Evolutionary conservation across 2,797 vertebrate species (phyloP), one percentile per base, ranked within the genome.

Genomic region (Hybognathus amarus): DNA sequence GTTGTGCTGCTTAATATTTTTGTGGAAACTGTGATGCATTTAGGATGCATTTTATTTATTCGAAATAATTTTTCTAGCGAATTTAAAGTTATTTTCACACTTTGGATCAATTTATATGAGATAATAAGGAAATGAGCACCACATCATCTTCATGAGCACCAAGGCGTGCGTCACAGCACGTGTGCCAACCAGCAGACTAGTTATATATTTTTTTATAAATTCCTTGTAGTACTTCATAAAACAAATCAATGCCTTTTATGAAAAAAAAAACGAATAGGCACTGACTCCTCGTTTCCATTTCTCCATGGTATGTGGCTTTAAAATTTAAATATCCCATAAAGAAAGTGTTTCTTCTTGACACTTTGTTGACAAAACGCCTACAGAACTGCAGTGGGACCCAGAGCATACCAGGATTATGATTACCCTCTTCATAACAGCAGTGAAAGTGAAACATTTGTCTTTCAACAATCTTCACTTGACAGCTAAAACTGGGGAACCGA

Each of bases 401-500:
- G 36, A 61, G 38, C 54, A 33, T 18, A 42, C 22, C 36, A 42
- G 54, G 54, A 77, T 77, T 76, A 61, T 2, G n/a, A 76, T 76
- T 76, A 42, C 54, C 36, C 36, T 27, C 74, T 77, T 42, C 36
- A 33, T 47, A 6, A 11, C 27, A 68, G 18, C 67, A 69, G n/a
- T 45, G 22, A 69, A 69, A 69, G 67, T 15, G 22, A 69, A 69
- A 69, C 67, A 24, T 45, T 45, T 45, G 67, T 70, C 67, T 70
- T 70, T 70, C n/a, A 27, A 61, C 22, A 61, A 61, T 77, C 38
- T 77, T 18, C n/a, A 61, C 54, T 30, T 76, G 33, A 61, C 40
- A 61, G 74, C n/a, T 42, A 61, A 75, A 59, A 76, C 36, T 93
- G 93, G 93, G 93, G 24, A 76, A 42, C 8, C 27, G 8, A 67